These are phyloP conservation scores for Colistium nudipinnis DNA, from an alignment of 2,113 vertebrate genomes.

Conservation along the genomic window DNA sequence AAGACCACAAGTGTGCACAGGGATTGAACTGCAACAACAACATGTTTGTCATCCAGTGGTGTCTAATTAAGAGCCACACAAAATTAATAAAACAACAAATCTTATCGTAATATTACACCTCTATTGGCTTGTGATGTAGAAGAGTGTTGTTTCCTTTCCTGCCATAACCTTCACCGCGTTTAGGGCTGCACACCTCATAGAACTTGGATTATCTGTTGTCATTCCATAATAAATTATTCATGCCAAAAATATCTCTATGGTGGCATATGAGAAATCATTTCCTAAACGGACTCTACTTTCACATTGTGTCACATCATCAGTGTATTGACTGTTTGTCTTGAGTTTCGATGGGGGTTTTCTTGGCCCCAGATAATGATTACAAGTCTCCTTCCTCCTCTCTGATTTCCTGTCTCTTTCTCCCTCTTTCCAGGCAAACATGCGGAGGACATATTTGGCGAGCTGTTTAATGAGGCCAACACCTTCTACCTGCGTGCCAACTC, in stretches of 20 bases:
- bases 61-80: not conserved
- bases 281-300: slow-evolving; percentile 45
- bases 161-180: no score
- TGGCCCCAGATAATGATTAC: slow-evolving; percentile 46
- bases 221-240: slow-evolving; percentile 38
- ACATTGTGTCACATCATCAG: slow-evolving; percentile 52
- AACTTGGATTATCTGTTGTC: slow-evolving; percentile 2
- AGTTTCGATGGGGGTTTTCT: slow-evolving; percentile 25
- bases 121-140: not conserved
- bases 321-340: slow-evolving; percentile 42
- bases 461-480: slow-evolving; percentile 96
- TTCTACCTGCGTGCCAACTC: slow-evolving; percentile 97
- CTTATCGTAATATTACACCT: not conserved
- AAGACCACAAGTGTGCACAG: not conserved
- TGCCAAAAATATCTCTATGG: slow-evolving; percentile 18
- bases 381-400: slow-evolving; percentile 29
- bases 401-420: slow-evolving; percentile 1
- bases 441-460: slow-evolving; percentile 97
- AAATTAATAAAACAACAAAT: not conserved
- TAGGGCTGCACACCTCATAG: not conserved
- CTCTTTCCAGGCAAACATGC: slow-evolving; percentile 91
- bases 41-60: not conserved
- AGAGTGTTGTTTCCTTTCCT: not conserved
- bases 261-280: slow-evolving; percentile 35
- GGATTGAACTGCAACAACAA: slow-evolving; percentile 9